Conservation (phyloP, 2,113 vertebrate genomes). For the Bagarius yarrelli region DNA sequence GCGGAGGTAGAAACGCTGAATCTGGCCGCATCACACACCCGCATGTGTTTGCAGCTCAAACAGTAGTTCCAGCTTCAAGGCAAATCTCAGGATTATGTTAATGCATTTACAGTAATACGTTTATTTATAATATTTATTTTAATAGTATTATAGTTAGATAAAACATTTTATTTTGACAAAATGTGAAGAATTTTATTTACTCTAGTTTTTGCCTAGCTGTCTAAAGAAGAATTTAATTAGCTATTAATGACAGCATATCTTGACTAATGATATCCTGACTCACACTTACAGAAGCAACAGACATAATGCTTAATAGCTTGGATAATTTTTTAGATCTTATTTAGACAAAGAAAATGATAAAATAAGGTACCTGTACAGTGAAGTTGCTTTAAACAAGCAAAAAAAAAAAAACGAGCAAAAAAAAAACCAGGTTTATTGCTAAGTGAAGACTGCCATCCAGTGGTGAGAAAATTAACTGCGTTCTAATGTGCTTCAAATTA, state of each 20-base stretch:
- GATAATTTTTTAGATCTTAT: neutral
- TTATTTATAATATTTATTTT: too few relatives aligned
- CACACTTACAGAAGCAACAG: neutral
- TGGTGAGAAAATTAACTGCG: conserved; percentile 31
- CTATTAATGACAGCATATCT: neutral
- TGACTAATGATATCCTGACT: neutral
- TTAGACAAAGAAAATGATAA: neutral
- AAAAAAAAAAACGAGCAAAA: neutral
- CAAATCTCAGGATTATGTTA: neutral
- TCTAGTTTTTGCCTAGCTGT: neutral
- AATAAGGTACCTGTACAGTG: neutral
- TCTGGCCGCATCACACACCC: neutral
- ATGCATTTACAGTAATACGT: neutral
- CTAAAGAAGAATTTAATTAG: neutral
- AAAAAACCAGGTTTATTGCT: conserved; percentile 40
- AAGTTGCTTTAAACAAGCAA: neutral
- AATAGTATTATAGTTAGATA: too few relatives aligned
- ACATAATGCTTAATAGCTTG: neutral
- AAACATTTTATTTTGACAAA: too few relatives aligned
- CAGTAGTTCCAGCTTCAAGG: neutral
- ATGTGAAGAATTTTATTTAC: too few relatives aligned
- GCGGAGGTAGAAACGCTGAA: too few relatives aligned
- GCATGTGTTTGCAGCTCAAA: neutral
- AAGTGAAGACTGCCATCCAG: conserved; percentile 63
- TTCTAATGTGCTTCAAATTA: neutral